Base-by-base conservation (phyloP, 2,113 vertebrate species). In the Gopherus flavomarginatus region DNA sequence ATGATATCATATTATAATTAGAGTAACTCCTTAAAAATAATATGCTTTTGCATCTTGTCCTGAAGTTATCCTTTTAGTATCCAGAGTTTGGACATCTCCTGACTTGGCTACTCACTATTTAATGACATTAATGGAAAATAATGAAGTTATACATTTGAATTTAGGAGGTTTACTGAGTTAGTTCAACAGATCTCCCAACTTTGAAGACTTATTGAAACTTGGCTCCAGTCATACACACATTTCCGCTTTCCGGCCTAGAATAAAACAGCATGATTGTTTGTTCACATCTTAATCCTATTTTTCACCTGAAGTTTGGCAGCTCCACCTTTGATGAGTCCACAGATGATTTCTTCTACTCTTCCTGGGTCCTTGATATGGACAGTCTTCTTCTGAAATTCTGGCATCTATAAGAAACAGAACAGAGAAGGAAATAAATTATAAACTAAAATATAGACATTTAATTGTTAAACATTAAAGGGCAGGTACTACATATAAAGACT, bases 301-400 rank as follows among this genome's bases (percentile, higher is more conserved):
- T 93, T 94, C 96, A 99, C 99, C 99, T 99, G 99, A 88, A 99
- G 99, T 98, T 99, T 99, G 85, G 99, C 97, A 87, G 99, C 99
- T 93, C 99, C 99, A 82, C 99, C 99, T 97, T 99, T 99, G 98
- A 99, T 99, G 94, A 99, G 98, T 89, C 99, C 98, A 95, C 99
- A 99, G 91, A 99, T 99, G 94, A 99, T 99, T 98, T 99, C 99
- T 97, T 99, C 99, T 95, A 99, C 99, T 97, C 97, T 97, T 93
- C 98, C 98, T 0, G 99, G 99, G 97, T 99, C 99, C 98, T 98
- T 99, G 98, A 99, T 99, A 94, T 98, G 99, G 92, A 99, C 99
- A 8, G 99, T 99, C 88, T 97, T 98, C 97, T 99, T 99, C 98
- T 99, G 99, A 95, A 99, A 99, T 97, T 99, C 99, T 56, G 99